Conservation (phyloP, 2,888 invertebrate genomes). For the Cartodere bifasciata region DNA sequence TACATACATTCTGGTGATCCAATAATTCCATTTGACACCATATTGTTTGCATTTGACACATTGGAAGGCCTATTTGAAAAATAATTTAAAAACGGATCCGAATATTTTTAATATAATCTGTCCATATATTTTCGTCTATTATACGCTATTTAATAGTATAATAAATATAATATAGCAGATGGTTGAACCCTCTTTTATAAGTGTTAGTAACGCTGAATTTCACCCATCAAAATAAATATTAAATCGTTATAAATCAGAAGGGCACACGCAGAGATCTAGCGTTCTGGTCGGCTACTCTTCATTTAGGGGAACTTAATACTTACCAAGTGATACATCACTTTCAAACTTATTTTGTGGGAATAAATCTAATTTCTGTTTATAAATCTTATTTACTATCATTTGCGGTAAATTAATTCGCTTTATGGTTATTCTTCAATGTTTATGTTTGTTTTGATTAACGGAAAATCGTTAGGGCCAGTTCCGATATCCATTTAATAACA, state of each 20-base stretch:
- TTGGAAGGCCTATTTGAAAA: too few relatives aligned
- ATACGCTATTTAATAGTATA: slow-evolving; percentile 18
- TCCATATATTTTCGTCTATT: too few relatives aligned
- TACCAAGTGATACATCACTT: slow-evolving; percentile 27
- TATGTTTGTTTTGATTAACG: too few relatives aligned
- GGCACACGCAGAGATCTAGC: slow-evolving; percentile 18
- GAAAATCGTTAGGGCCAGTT: too few relatives aligned
- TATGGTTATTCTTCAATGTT: slow-evolving; percentile 22
- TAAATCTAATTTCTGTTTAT: slow-evolving; percentile 28
- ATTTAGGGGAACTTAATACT: slow-evolving; percentile 15
- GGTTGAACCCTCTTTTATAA: slow-evolving; percentile 30
- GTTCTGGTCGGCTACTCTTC: slow-evolving; percentile 24
- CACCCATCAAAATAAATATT: slow-evolving; percentile 41
- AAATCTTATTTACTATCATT: slow-evolving; percentile 12
- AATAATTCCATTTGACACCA: too few relatives aligned
- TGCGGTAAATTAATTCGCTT: slow-evolving; percentile 22
- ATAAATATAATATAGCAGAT: slow-evolving; percentile 32
- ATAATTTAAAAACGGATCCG: too few relatives aligned
- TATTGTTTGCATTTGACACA: too few relatives aligned
- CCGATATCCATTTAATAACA: too few relatives aligned
- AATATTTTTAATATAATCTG: too few relatives aligned
- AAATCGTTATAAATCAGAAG: slow-evolving; percentile 38
- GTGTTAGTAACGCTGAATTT: slow-evolving; percentile 38
- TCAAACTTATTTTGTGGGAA: slow-evolving; percentile 24
- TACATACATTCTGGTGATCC: too few relatives aligned